Base-by-base conservation (phyloP, 2,797 vertebrate genomes). In the Ataeniobius toweri region DNA sequence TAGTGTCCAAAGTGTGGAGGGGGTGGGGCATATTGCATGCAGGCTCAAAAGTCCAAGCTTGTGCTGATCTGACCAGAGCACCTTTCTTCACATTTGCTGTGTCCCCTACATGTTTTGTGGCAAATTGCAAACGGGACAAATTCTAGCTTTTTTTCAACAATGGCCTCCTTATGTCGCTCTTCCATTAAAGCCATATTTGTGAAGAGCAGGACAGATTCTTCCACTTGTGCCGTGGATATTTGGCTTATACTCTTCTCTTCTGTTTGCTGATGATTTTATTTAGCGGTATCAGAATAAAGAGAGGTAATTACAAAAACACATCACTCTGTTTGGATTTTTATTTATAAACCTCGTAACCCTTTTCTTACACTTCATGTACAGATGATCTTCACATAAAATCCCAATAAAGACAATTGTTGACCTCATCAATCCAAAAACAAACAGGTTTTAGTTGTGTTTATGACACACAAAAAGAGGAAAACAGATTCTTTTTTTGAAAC, bases 401-500 rank as follows among this genome's bases (percentile, higher is more conserved):
- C 28, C 14, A 0, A 16, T 31, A 68, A 44, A 44, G 63, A 31
- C 63, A 67, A 24, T 24, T 67, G 36, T 67, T 67, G 9, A 22
- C 65, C 22, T 10, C 39, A 2, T 12, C 20, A 22, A 3, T 65
- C 8, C 20, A 22, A 41, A 68, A 68, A 68, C 12, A 44, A 68
- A 0, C 41, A 14, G 0, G 22, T 24, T 68, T 46, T 68, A 67
- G 39, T 69, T 20, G 51, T 76, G 51, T 50, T 46, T 16, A n/a
- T 18, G 22, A 41, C 28, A 50, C 28, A 41, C 26, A 71, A 3
- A 58, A 2, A 58, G 9, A 48, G 18, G 58, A 73, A 76, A 67
- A 48, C 6, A 26, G 0, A 65, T 75, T 81, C n/a, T 73, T 48
- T n/a, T 73, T 85, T 80, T 31, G 44, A 77, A 84, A 78, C 80